Evolutionary conservation across 2,113 vertebrate species (phyloP).

Genomic region (Lampris incognitus): DNA sequence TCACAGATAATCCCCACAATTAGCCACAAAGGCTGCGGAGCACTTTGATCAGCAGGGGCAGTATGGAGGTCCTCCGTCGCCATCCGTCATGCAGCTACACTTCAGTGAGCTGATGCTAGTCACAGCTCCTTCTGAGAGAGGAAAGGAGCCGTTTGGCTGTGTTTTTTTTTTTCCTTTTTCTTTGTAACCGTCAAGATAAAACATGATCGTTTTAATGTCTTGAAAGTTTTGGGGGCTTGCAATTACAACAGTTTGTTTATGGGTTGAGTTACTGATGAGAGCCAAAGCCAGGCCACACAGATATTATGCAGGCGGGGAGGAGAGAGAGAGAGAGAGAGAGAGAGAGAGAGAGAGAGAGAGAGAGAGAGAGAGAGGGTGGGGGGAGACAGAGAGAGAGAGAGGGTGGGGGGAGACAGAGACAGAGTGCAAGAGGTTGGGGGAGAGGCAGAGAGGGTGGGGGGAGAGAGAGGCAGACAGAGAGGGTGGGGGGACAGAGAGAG

Average conservation of each 20-base stretch:
- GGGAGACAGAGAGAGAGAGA: conserved; percentile 23
- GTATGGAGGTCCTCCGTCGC: conserved; percentile 74
- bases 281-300: conserved; percentile 92
- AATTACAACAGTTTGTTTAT: conserved; percentile 98
- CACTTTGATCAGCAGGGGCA: conserved; percentile 80
- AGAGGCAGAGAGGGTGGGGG: conserved; percentile 41
- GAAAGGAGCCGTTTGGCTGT: conserved; percentile 33
- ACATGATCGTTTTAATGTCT: conserved; percentile 91
- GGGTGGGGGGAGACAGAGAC: conserved; percentile 18
- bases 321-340: conserved; percentile 50
- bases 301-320: conserved; percentile 79
- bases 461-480: conserved; percentile 57
- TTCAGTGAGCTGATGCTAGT: conserved; percentile 86
- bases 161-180: conserved; percentile 56
- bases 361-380: neutral
- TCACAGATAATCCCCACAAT: conserved; percentile 85
- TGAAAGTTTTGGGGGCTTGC: conserved; percentile 86
- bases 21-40: conserved; percentile 80
- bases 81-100: conserved; percentile 67
- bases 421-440: conserved; percentile 18
- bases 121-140: conserved; percentile 82
- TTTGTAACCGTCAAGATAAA: conserved; percentile 90
- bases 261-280: conserved; percentile 94
- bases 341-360: conserved; percentile 42
- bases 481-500: conserved; percentile 34